Percentiles rank a stretch among this genome's conserved stretches.
phyloP scores from a whole-genome alignment of 2,888 invertebrate species.

The Lypha dubia region DNA sequence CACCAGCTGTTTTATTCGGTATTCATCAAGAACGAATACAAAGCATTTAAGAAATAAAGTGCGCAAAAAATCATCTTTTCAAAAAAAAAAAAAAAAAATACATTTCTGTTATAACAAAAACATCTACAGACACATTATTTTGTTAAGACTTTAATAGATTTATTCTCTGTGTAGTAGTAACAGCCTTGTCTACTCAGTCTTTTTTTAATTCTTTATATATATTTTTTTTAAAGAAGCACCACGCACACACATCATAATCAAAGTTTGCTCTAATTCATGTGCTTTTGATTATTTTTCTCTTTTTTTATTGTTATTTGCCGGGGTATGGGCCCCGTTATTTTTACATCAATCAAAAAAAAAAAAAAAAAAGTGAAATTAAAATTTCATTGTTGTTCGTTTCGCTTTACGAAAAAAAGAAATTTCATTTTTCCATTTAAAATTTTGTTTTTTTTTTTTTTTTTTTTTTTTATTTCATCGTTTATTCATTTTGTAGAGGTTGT shows the following conservation, averaged over 20 bases:
- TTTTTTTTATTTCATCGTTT: slow-evolving; percentile 24
- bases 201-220: slow-evolving; percentile 42
- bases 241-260: slow-evolving; percentile 56
- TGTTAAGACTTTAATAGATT: slow-evolving; percentile 35
- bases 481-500: slow-evolving; percentile 38
- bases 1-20: slow-evolving; percentile 70
- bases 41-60: slow-evolving; percentile 61
- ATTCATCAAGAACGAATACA: slow-evolving; percentile 54
- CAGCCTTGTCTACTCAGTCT: slow-evolving; percentile 47
- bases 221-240: slow-evolving; percentile 26
- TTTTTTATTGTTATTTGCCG: slow-evolving; percentile 66
- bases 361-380: slow-evolving; percentile 80
- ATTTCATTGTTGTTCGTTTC: slow-evolving; percentile 75
- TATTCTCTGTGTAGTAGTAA: background rate
- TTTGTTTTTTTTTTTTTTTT: background rate
- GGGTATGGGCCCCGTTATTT: slow-evolving; percentile 62
- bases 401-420: slow-evolving; percentile 31
- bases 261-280: slow-evolving; percentile 68
- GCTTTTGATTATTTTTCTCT: slow-evolving; percentile 45
- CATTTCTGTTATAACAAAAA: too few species aligned
- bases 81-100: background rate
- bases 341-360: slow-evolving; percentile 80
- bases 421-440: too few species aligned
- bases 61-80: slow-evolving; percentile 65
- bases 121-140: background rate